These are phyloP conservation scores for Lophura swinhoii DNA, from an alignment of 2,797 vertebrate genomes.

Conservation along the genomic window DNA sequence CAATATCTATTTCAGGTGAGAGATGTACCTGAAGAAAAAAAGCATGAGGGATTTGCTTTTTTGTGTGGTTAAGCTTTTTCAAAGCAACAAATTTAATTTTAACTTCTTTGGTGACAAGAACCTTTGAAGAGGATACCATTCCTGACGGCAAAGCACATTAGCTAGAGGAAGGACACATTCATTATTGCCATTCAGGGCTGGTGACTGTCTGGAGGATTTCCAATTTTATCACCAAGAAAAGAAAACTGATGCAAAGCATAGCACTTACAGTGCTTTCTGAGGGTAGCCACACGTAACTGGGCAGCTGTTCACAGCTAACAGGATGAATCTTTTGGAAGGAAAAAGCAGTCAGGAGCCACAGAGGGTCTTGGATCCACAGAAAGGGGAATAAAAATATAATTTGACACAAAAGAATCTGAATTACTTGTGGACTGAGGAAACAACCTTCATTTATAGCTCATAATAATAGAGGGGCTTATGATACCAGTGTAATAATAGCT, in stretches of 20 bases:
- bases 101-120: neutral
- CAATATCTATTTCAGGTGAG: neutral
- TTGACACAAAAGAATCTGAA: neutral
- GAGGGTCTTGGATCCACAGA: neutral
- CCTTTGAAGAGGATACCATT: neutral
- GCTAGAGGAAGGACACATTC: neutral
- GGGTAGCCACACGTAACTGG: neutral
- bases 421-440: neutral
- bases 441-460: neutral
- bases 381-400: neutral
- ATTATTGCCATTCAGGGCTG: neutral
- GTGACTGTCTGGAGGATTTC: neutral
- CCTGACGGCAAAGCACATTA: neutral
- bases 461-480: neutral
- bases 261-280: neutral
- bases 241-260: neutral
- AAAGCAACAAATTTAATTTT: conserved; percentile 15
- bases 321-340: neutral
- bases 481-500: neutral
- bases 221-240: neutral
- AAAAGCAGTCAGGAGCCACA: neutral
- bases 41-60: neutral
- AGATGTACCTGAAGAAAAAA: neutral
- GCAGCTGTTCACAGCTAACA: neutral
- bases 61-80: neutral